These are phyloP conservation scores for Halcyon leucocephala DNA, from an alignment of 2,797 vertebrate species.

Conservation along the genomic window DNA sequence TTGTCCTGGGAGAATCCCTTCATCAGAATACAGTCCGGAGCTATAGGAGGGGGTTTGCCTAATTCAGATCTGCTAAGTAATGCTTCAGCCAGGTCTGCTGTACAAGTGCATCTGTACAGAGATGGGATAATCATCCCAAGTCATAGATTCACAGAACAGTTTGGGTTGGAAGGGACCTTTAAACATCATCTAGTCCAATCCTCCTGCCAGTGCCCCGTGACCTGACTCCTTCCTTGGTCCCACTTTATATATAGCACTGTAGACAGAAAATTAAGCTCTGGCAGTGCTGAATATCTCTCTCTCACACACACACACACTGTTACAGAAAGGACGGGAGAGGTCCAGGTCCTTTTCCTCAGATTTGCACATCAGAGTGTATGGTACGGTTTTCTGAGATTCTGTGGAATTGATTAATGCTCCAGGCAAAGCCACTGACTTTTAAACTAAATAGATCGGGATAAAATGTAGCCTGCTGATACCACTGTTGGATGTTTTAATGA, in stretches of 20 bases:
- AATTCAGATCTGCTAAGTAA: not conserved
- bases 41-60: rapidly evolving
- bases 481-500: not conserved
- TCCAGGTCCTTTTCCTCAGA: not conserved
- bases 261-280: not conserved
- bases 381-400: not conserved
- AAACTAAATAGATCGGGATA: not conserved
- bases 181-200: rapidly evolving
- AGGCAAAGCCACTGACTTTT: not conserved
- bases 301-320: not conserved
- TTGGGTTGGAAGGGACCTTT: not conserved
- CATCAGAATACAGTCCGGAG: not conserved
- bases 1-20: not conserved
- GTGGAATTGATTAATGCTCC: not conserved
- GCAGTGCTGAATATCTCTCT: not conserved
- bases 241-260: not conserved
- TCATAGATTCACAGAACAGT: not conserved
- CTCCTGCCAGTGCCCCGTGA: not conserved
- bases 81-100: not conserved
- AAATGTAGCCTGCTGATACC: not conserved
- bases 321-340: not conserved
- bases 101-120: not conserved
- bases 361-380: rapidly evolving
- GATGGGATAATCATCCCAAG: not conserved
- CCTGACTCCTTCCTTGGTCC: not conserved